Percentiles rank a stretch among this genome's conserved stretches.
Conservation (phyloP, 2,797 vertebrate genomes). For the Petrocephalus sullivani region DNA sequence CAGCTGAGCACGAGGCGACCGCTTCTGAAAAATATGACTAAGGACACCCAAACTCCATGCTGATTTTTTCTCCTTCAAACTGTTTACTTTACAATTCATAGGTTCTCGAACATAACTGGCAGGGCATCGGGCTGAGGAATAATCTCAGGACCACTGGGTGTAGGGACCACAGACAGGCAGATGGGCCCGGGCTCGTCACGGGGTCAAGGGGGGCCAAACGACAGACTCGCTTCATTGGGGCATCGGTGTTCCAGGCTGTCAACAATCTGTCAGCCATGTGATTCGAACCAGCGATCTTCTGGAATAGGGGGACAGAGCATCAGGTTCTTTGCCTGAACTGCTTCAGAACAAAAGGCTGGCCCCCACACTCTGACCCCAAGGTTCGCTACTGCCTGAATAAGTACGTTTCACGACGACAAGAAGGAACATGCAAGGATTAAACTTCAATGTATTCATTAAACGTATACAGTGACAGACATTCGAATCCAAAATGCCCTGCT, state of each 20-base stretch:
- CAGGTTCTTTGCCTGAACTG: not conserved
- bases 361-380: not conserved
- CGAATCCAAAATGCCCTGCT: too few species aligned
- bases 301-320: not conserved
- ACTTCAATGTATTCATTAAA: not conserved
- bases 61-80: not conserved
- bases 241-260: not conserved
- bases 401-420: not conserved
- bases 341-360: not conserved
- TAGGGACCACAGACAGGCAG: not conserved
- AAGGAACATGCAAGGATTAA: not conserved
- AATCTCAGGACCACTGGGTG: not conserved
- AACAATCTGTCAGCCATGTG: not conserved
- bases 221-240: not conserved
- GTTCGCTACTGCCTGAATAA: not conserved
- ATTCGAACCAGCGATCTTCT: not conserved
- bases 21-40: not conserved
- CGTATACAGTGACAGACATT: not conserved
- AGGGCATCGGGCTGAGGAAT: not conserved
- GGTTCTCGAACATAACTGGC: not conserved
- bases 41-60: not conserved
- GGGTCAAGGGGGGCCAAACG: not conserved
- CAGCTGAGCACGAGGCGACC: not conserved
- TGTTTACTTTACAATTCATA: not conserved
- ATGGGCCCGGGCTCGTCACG: not conserved